Base-by-base conservation (phyloP, 2,113 vertebrate genomes). In the Menidia beryllina region DNA sequence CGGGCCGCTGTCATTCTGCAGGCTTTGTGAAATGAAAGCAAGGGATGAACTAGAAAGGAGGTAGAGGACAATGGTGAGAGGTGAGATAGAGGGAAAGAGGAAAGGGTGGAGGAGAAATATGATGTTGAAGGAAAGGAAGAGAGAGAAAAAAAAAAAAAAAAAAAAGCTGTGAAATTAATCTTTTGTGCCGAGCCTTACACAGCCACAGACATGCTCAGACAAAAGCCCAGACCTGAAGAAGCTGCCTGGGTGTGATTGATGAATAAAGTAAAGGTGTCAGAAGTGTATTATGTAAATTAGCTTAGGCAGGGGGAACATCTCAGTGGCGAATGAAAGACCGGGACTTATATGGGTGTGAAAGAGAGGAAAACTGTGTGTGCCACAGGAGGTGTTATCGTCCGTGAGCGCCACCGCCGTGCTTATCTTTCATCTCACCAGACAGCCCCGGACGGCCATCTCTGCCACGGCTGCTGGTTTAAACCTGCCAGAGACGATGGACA, bases 251-350 rank as follows among this genome's bases (percentile, higher is more conserved):
- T 59, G 94, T 99, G 97, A 99, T 98, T 98, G 97, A 99, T 99
- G 97, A 98, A 96, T 97, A 98, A 98, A 98, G 97, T 98, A 98
- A 98, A 98, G 96, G 97, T 98, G 97, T 99, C 97, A 97, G 97
- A 97, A 98, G 96, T 98, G 96, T 98, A 97, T 98, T 98, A 99
- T 99, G 97, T 96, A 99, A 98, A 99, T 99, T 94, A 97, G 96
- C 94, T 92, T 91, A 97, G 95, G 96, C 96, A 95, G 95, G 94
- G 95, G 94, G 95, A 95, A 95, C 96, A 96, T 97, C 96, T 96
- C 95, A 77, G 82, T 82, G 77, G 82, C 86, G 78, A 90, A 89
- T 89, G 54, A 91, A 92, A 93, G 91, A 91, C 91, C 87, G 81
- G 91, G 94, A 94, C 91, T 92, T 93, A 92, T 71, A 92, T 92